Conservation (phyloP, 2,888 invertebrate species). For the Amblyteles armatorius region DNA sequence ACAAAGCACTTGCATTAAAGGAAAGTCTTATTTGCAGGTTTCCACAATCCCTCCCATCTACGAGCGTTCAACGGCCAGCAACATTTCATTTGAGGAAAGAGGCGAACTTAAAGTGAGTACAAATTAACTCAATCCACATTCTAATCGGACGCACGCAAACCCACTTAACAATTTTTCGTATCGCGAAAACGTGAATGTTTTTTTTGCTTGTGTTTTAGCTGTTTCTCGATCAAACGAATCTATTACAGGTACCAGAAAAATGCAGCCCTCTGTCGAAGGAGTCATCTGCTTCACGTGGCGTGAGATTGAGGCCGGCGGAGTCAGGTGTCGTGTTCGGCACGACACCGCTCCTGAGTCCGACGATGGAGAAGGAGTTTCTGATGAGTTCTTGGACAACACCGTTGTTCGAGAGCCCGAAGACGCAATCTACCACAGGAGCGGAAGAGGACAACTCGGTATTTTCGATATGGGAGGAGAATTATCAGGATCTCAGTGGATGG, state of each 20-base stretch:
- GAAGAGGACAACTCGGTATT: conserved; percentile 70
- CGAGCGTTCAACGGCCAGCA: conserved; percentile 83
- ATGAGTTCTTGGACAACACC: conserved; percentile 67
- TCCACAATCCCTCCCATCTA: conserved; percentile 83
- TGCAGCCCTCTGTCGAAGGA: conserved; percentile 78
- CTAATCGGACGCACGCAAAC: not conserved
- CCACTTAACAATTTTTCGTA: conserved; percentile 13
- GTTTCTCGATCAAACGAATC: conserved; percentile 59
- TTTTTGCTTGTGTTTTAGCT: conserved; percentile 53
- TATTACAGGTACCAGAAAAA: conserved; percentile 77
- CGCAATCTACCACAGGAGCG: conserved; percentile 40
- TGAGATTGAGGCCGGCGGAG: conserved; percentile 77
- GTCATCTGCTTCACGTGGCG: conserved; percentile 83
- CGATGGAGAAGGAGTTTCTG: conserved; percentile 76
- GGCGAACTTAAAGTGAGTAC: conserved; percentile 80
- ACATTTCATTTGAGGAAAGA: conserved; percentile 83
- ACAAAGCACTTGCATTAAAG: not conserved
- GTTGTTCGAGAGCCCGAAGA: conserved; percentile 44
- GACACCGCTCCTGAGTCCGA: conserved; percentile 77
- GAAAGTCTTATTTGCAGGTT: conserved; percentile 72
- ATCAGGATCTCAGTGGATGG: conserved; percentile 89
- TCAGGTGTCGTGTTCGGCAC: conserved; percentile 70
- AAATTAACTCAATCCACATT: not conserved
- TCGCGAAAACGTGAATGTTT: not conserved
- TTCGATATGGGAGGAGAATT: conserved; percentile 87